Base-by-base conservation (phyloP, 2,888 invertebrate genomes). In the Philereme vetulata region DNA sequence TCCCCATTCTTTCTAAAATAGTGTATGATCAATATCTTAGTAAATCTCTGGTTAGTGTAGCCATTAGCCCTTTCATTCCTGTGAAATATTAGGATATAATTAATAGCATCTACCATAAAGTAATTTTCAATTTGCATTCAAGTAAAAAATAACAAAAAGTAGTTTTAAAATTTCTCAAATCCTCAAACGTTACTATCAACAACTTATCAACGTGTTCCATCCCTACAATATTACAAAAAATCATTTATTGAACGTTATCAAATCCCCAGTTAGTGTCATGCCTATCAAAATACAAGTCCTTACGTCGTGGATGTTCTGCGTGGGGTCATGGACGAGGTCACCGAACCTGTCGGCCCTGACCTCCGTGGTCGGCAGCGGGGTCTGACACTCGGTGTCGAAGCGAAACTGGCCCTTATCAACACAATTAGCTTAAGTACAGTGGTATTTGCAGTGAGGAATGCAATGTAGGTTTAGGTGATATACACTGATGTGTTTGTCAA, bases 361-460 rank as follows among this genome's bases (percentile, higher is more conserved):
- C 82, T 96, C 96, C 77, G 94, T 93, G 77, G 95, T 95, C 66
- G 96, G 95, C 80, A 97, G 93, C 83, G 94, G 95, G 76, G 94
- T 92, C 82, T 94, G 94, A 85, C 95, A 96, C 93, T 97, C 97
- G 85, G 95, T 95, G 90, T 97, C 97, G 93, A 97, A 97, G 81
- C 96, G 95, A 92, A 97, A 97, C 92, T 97, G 97, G 92, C 96
- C 96, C 96, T 97, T 21, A 95, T 72, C 80, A 83, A 83, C 83
- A 83, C 74, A 83, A 84, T 75, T 77, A 73, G 70, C 72, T 72
- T 69, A 74, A 71, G 68, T 64, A 74, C 59, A 69, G 68, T 66
- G 60, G 51, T 40, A 51, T 21, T 63, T 65, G 74, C 70, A 57
- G 68, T 66, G 72, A 51, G 50, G 51, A 52, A 42, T 38, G 54